Conservation (phyloP, 2,888 invertebrate genomes). For the Cheilosia soror region DNA sequence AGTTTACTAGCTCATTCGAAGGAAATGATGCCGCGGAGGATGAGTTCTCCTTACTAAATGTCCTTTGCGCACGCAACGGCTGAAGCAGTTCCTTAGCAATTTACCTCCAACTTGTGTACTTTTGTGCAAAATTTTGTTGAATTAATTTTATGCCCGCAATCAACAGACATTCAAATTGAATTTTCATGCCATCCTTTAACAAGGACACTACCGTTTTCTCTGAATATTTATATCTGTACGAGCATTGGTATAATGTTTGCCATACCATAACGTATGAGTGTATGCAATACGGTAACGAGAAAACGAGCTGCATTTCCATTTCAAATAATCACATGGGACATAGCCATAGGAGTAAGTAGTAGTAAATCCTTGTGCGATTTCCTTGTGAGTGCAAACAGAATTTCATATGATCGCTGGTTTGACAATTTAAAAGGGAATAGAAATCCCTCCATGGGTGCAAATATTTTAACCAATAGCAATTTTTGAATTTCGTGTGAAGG, state of each 20-base stretch:
- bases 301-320: constrained; percentile 51
- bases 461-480: too few species aligned
- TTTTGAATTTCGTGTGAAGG: too few species aligned
- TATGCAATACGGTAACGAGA: constrained; percentile 4
- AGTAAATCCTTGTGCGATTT: not conserved
- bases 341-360: not conserved
- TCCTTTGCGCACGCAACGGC: constrained; percentile 29
- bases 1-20: constrained; percentile 52
- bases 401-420: too few species aligned
- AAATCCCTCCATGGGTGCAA: too few species aligned
- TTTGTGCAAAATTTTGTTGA: constrained; percentile 62
- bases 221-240: constrained; percentile 56
- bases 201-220: constrained; percentile 56
- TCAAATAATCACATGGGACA: constrained; percentile 37
- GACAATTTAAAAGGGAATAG: too few species aligned
- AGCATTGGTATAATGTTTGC: constrained; percentile 10
- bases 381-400: too few species aligned
- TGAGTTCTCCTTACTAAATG: not conserved
- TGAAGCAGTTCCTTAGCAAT: constrained; percentile 26
- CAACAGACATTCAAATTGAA: constrained; percentile 71
- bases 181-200: constrained; percentile 48
- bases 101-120: constrained; percentile 66
- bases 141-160: constrained; percentile 72
- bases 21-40: not conserved
- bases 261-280: not conserved